Conservation (phyloP, 2,797 vertebrate genomes). For the Odontamblyopus rebecca region DNA sequence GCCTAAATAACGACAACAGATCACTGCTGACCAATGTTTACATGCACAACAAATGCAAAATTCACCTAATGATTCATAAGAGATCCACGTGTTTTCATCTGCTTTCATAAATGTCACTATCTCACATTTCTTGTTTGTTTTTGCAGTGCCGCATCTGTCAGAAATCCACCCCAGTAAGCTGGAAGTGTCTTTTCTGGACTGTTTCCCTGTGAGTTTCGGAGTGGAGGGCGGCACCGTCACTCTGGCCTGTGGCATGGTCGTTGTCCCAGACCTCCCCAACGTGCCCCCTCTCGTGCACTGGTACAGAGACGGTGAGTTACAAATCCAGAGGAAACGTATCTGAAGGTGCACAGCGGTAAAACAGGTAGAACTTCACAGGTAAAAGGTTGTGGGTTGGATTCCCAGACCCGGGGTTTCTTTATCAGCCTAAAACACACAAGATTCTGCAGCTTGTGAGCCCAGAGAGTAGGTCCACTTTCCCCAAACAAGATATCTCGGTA, state of each 20-base stretch:
- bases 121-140: too few relatives aligned
- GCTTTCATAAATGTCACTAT: not conserved
- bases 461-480: too few relatives aligned
- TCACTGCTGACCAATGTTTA: not conserved
- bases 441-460: too few relatives aligned
- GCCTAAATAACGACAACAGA: constrained; percentile 12
- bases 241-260: constrained; percentile 85
- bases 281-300: constrained; percentile 87
- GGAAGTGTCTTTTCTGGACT: constrained; percentile 87
- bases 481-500: too few relatives aligned
- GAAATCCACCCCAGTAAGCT: constrained; percentile 86
- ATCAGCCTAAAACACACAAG: too few relatives aligned
- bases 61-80: not conserved
- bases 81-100: not conserved
- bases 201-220: constrained; percentile 88
- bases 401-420: too few relatives aligned
- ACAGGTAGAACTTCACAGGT: not conserved
- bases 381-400: not conserved
- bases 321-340: not conserved
- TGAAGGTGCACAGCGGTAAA: not conserved
- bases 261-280: constrained; percentile 88
- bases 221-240: constrained; percentile 86
- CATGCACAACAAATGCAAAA: not conserved
- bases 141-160: constrained; percentile 82
- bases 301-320: constrained; percentile 90